A percentile compares a stretch with the other conserved stretches of the same genome.
Evolutionary conservation across 2,888 invertebrate genomes (phyloP).

Genomic region (Baccha elongata): DNA sequence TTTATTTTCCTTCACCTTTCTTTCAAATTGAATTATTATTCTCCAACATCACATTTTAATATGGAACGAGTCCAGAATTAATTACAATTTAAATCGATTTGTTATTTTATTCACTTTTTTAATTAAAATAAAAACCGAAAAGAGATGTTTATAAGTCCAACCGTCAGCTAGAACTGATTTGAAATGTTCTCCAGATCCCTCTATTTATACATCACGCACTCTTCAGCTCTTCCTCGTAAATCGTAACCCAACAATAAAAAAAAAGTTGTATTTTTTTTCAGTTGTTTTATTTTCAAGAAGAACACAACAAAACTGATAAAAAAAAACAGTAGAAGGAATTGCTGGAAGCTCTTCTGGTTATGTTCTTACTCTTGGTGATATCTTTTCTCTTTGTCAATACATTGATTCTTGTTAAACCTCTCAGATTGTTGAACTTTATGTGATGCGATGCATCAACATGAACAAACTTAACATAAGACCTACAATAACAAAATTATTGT

Average conservation of each 20-base stretch:
- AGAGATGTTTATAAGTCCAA: constrained; percentile 5
- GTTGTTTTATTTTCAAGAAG: constrained; percentile 8
- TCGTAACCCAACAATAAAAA: background rate
- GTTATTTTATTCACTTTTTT: background rate
- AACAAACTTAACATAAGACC: background rate
- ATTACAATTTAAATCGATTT: background rate
- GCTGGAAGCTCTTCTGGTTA: constrained; percentile 33
- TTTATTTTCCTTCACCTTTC: constrained; percentile 6
- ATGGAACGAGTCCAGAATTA: constrained; percentile 21
- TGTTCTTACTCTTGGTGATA: constrained; percentile 55
- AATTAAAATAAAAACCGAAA: background rate
- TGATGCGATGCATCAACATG: constrained; percentile 15
- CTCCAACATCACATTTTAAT: constrained; percentile 17
- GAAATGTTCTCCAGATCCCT: constrained; percentile 8
- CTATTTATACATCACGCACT: constrained; percentile 23
- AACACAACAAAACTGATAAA: constrained; percentile 35
- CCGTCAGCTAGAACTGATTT: constrained; percentile 25
- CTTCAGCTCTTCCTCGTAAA: background rate
- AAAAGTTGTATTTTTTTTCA: background rate
- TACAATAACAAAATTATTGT: background rate
- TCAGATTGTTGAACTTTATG: constrained; percentile 33
- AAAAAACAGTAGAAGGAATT: background rate
- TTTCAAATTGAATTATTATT: constrained; percentile 5
- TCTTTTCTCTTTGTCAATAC: constrained; percentile 51
- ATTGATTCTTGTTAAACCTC: constrained; percentile 13